Conservation (phyloP, 1,140 invertebrate species). For the Meloidogyne exigua region DNA sequence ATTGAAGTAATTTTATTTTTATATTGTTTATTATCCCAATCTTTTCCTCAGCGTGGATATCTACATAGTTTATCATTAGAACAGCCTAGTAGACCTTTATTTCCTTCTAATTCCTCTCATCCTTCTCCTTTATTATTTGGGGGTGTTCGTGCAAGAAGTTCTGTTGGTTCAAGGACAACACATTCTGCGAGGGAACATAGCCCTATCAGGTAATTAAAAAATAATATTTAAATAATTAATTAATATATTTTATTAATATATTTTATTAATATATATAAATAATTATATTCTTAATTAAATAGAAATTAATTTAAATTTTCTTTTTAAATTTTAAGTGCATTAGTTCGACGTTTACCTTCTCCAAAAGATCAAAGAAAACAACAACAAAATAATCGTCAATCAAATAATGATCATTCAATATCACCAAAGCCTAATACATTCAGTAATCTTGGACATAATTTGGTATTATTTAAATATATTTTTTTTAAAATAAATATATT, state of each 20-base stretch:
- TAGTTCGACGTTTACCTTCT: conserved; percentile 16
- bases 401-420: conserved; percentile 38
- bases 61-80: conserved; percentile 56
- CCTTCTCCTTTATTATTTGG: not conserved
- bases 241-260: no score
- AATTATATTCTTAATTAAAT: no score
- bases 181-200: not conserved
- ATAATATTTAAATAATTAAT: not conserved
- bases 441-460: conserved; percentile 62
- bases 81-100: conserved; percentile 29
- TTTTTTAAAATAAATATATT: conserved; percentile 10
- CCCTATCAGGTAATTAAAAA: not conserved
- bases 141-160: not conserved
- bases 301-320: not conserved
- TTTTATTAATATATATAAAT: no score
- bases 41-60: conserved; percentile 29
- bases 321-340: conserved; percentile 15
- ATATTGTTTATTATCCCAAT: not conserved
- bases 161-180: not conserved
- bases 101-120: not conserved
- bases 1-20: conserved; percentile 37
- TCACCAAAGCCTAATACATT: conserved; percentile 58
- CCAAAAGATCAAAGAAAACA: conserved; percentile 13
- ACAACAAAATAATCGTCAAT: conserved; percentile 39
- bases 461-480: conserved; percentile 44